Evolutionary conservation across 2,113 vertebrate genomes (phyloP), one percentile per base, ranked within the genome.

Genomic region (Atrichornis clamosus): DNA sequence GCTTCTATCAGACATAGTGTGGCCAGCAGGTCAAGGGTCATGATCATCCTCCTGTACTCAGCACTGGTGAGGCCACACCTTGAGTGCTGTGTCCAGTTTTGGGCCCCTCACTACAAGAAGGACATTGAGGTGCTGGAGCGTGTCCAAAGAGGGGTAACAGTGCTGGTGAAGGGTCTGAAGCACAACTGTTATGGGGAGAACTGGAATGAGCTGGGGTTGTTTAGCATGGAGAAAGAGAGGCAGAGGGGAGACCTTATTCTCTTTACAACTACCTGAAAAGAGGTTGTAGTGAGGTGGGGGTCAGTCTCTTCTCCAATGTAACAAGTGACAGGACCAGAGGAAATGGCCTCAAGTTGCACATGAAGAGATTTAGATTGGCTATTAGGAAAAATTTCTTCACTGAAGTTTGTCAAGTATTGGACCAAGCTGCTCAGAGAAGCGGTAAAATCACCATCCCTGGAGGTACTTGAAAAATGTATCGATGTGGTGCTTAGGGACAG

Each of bases 21-120:
- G 20, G 24, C 42, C n/a, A 65, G 30, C 35, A 58, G 35, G 35
- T 20, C 4, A 23, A 75, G 35, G 42, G 2, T 35, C n/a, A 10
- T 0, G 15, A 75, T 12, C 39, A 23, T 1, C 9, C 2, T 33
- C 12, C 19, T 47, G 50, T 10, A 27, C 49, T 28, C 1, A 1
- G 42, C 35, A 30, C 10, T 75, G 15, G n/a, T 47, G 60, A 56
- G 42, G n/a, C 30, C 12, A 12, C n/a, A n/a, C 19, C 26, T 35
- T 4, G 3, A 50, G 21, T 20, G 30, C 52, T 58, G 20, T 18
- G 4, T 9, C 42, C 52, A 49, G 21, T 50, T 67, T 50, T 58
- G 3, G 52, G 35, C 16, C 37, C 11, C 16, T 58, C 13, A 50
- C 26, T 76, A 67, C 5, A 35, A 58, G n/a, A 56, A 75, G 22